Base-by-base conservation (phyloP, 2,113 vertebrate genomes). In the Calyptomena viridis region DNA sequence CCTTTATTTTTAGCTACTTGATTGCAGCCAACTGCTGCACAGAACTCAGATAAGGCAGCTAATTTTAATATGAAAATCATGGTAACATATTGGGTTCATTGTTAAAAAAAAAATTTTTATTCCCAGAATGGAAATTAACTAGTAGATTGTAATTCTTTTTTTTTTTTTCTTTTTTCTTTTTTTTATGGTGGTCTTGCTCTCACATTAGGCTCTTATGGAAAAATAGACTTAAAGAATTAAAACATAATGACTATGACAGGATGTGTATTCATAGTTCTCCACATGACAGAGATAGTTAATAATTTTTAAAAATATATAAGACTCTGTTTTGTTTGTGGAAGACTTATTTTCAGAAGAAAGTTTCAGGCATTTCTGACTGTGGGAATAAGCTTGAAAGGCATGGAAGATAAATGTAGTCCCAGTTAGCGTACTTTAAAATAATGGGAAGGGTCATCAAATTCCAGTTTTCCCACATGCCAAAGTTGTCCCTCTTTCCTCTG, bases 1-100 rank as follows among this genome's bases (percentile, higher is more conserved):
- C 76, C 68, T 80, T 93, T 96, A 95, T 96, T 94, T 97, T 95
- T 97, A 97, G 93, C 83, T 92, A 35, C 73, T 21, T 90, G 81
- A 90, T 88, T 90, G 62, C 85, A 92, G 88, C 72, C 93, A 94
- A 90, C 39, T 96, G 87, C 87, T 95, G 68, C 76, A 75, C 17
- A 63, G 72, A 92, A 49, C 83, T 56, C 53, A 78, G 90, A 95
- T 94, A 92, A 94, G 62, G 62, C 69, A 92, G 55, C 77, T 79
- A 47, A 90, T 96, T 95, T 95, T 84, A 81, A 72, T 93, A 82
- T 52, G 47, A 74, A 94, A 95, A 86, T 94, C 83, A 59, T 33
- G 44, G 50, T 67, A 89, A 86, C 16, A 50, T 74, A 40, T 16
- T 83, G 35, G 42, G 24, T 85, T 82, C 44, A 37, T 64, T 88